phyloP scores from a whole-genome alignment of 2,113 vertebrate genomes.

The Hystrix cristata region DNA sequence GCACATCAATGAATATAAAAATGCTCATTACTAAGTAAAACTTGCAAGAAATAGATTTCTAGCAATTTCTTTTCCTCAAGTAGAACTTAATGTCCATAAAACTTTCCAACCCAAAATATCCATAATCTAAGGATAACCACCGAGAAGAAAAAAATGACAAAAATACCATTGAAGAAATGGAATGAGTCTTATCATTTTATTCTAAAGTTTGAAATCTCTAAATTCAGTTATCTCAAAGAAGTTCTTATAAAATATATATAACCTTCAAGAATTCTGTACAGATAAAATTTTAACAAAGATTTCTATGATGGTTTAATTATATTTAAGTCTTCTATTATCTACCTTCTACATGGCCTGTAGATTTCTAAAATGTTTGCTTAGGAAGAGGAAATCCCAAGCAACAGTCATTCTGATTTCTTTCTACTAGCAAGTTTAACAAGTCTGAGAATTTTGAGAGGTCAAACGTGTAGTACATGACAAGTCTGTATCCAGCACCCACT shows the following conservation, averaged over 20 bases:
- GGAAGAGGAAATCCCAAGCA: neutral
- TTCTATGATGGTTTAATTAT: constrained; percentile 20
- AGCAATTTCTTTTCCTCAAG: constrained; percentile 36
- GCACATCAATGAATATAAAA: constrained; percentile 43
- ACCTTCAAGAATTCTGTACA: constrained; percentile 27
- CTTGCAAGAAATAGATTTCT: constrained; percentile 30
- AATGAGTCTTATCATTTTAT: neutral
- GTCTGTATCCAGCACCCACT: neutral
- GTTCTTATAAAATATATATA: neutral
- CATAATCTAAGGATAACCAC: constrained; percentile 28
- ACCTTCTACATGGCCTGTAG: neutral
- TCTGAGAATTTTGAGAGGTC: neutral
- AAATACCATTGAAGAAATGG: neutral
- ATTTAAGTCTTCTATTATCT: constrained; percentile 31
- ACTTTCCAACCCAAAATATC: constrained; percentile 18
- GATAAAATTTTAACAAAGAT: constrained; percentile 51
- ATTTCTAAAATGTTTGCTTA: neutral
- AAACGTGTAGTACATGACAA: neutral
- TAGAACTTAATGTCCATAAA: constrained; percentile 60
- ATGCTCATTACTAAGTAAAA: constrained; percentile 56
- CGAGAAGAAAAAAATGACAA: constrained; percentile 38
- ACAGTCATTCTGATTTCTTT: neutral
- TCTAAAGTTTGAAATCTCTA: constrained; percentile 38
- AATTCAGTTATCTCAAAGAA: constrained; percentile 41
- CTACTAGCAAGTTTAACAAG: neutral